A percentile compares a stretch with the other conserved stretches of the same genome.
phyloP scores from a whole-genome alignment of 2,797 vertebrate genomes.

The Cyclura pinguis region DNA sequence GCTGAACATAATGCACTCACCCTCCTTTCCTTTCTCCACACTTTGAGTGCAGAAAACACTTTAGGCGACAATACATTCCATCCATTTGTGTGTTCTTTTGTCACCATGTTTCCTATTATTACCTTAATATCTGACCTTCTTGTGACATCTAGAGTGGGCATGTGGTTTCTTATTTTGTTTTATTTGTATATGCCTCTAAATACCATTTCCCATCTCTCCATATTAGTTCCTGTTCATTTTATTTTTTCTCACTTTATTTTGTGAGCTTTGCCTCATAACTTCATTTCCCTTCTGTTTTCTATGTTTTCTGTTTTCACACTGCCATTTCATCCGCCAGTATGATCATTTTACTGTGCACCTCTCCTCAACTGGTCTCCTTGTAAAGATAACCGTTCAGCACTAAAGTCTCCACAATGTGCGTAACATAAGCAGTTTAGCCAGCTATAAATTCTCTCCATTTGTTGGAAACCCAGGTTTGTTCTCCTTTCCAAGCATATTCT shows the following conservation, averaged over 20 bases:
- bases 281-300: constrained; percentile 40
- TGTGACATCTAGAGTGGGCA: not conserved
- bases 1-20: not conserved
- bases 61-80: constrained; percentile 29
- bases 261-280: constrained; percentile 33
- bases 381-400: constrained; percentile 49
- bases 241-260: constrained; percentile 25
- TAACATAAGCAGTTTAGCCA: no score
- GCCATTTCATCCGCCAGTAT: constrained; percentile 53
- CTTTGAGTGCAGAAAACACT: not conserved
- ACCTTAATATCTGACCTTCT: constrained; percentile 20
- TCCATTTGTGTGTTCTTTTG: not conserved
- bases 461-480: constrained; percentile 10
- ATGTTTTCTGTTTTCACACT: constrained; percentile 51
- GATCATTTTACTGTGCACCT: constrained; percentile 61
- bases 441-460: constrained; percentile 44
- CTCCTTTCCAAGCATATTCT: not conserved
- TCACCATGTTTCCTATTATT: constrained; percentile 3
- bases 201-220: not conserved
- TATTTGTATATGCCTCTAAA: constrained; percentile 14
- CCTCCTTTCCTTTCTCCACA: not conserved
- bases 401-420: constrained; percentile 38
- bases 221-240: not conserved
- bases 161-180: not conserved
- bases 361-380: constrained; percentile 39